Evolutionary conservation across 2,113 vertebrate genomes (phyloP), one percentile per base, ranked within the genome.

Genomic region (Cercopithecus mona): DNA sequence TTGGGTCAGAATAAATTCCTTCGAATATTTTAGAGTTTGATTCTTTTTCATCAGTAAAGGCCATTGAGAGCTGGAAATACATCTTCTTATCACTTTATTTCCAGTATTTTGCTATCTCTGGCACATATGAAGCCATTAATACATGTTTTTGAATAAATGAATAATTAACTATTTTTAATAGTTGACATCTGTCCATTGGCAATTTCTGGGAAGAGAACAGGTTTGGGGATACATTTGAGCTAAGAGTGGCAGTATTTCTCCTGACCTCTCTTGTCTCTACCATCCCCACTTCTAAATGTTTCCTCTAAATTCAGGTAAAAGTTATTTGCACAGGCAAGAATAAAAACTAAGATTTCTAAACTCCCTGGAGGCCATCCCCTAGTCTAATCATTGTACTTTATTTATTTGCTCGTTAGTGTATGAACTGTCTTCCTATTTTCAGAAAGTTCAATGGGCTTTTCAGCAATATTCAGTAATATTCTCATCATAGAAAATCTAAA

Each of bases 301-400:
- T 81, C 27, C 84, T 84, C 32, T 76, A 93, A 88, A 95, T 91
- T 90, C 45, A 97, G 88, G 38, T 5, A 94, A 92, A 96, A 90
- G 57, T 75, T 16, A 92, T 82, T 85, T 94, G 23, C 57, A 72
- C 0, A 32, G 23, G 43, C 8, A 93, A 87, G 23, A 93, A 93
- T 64, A 83, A 93, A 97, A 88, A n/a, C 43, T 30, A 88, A 89
- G 27, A 52, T 84, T 73, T 90, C 27, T 80, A 70, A 55, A 61
- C 8, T 40, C 43, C 25, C 64, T 3, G 9, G 8, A 12, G 22
- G 1, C 1, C 66, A 92, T 40, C 27, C 43, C 66, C 18, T 68
- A 61, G 5, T 40, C 66, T 84, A 64, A 50, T 64, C 92, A 88
- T 64, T 88, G 22, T 88, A 73, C 20, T 40, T 86, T 91, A 82